These are phyloP conservation scores for Machaerirhynchus nigripectus DNA, from an alignment of 2,113 vertebrate genomes.

Conservation along the genomic window DNA sequence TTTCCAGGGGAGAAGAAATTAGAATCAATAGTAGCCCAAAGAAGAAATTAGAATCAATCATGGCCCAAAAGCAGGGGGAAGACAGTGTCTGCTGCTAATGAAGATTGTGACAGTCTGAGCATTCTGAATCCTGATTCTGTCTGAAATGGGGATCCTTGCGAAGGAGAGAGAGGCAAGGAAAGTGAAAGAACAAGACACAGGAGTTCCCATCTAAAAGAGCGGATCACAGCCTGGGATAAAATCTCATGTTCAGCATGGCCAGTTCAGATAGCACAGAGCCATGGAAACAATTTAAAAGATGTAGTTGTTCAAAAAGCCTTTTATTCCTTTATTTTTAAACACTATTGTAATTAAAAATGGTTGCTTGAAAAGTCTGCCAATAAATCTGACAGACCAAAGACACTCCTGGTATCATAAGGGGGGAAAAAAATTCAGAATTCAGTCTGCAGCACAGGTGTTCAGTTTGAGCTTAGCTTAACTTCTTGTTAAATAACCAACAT, in stretches of 20 bases:
- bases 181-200: background rate
- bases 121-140: background rate
- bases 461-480: background rate
- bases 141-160: background rate
- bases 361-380: background rate
- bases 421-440: background rate
- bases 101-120: background rate
- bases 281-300: background rate
- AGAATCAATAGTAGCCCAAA: background rate
- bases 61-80: background rate
- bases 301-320: rapidly evolving
- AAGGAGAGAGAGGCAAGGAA: background rate
- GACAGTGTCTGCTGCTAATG: background rate
- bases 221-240: background rate
- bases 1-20: background rate
- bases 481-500: background rate
- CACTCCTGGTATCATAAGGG: background rate
- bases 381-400: background rate
- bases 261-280: background rate
- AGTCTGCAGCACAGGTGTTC: background rate
- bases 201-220: background rate
- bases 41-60: background rate
- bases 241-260: background rate
- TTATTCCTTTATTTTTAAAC: background rate
- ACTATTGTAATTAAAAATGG: background rate